Evolutionary conservation across 2,797 vertebrate genomes (phyloP).

Genomic region (Spheniscus humboldti): DNA sequence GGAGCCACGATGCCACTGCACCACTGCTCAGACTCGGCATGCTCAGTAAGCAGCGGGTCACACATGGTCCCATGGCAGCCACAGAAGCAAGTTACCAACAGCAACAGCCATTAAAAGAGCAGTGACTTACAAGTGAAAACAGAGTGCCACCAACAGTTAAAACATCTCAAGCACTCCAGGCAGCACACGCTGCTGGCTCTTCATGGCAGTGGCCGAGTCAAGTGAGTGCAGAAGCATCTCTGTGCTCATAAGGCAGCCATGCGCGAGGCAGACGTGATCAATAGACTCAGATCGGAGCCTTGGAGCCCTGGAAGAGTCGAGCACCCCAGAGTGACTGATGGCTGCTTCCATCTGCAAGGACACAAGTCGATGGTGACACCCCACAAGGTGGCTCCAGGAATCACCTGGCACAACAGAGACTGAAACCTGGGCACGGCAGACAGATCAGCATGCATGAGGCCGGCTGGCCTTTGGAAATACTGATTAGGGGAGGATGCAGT

Average conservation of each 20-base stretch:
- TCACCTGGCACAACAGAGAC: neutral
- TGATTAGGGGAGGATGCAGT: neutral
- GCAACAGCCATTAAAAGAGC: neutral
- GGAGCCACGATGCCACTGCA: fast-evolving
- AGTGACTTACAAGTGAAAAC: neutral
- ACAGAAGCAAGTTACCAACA: neutral
- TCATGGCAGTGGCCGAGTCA: too few relatives aligned
- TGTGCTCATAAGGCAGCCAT: neutral
- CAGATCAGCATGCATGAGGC: neutral
- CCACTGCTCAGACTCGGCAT: neutral
- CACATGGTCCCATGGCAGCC: fast-evolving
- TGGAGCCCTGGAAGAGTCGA: neutral
- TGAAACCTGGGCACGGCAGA: neutral
- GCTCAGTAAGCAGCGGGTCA: neutral
- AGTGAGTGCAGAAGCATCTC: fast-evolving
- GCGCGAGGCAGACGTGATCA: neutral
- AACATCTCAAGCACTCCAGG: neutral
- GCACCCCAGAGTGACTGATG: neutral
- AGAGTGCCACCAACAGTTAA: neutral
- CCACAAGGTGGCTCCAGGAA: neutral
- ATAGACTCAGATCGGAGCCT: fast-evolving
- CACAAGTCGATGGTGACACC: neutral
- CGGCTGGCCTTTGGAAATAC: neutral
- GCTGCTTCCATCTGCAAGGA: neutral
- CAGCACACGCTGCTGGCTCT: neutral